A percentile compares a stretch with the other conserved stretches of the same genome.
These are phyloP conservation scores for Clepsis dumicolana DNA, from an alignment of 2,888 invertebrate species.

Conservation along the genomic window DNA sequence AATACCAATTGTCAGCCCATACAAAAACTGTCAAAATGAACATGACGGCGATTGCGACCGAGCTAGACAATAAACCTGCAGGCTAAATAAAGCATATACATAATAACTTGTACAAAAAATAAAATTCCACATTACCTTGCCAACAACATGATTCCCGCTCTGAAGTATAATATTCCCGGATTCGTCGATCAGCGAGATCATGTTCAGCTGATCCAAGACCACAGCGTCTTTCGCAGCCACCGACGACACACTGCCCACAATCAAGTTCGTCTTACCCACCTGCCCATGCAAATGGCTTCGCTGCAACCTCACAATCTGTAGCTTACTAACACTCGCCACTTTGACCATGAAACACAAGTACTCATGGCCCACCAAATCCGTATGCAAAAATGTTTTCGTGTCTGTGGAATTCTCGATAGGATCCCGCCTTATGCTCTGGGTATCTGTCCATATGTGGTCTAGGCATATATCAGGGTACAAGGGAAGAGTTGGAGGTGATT, in stretches of 20 bases:
- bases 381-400: conserved; percentile 91
- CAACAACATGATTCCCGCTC: conserved; percentile 92
- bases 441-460: conserved; percentile 96
- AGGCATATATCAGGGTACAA: conserved; percentile 94
- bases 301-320: conserved; percentile 90
- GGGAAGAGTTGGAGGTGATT: conserved; percentile 87
- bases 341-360: conserved; percentile 92
- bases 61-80: too few species aligned
- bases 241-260: conserved; percentile 90
- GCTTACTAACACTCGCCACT: conserved; percentile 73
- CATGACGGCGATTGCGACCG: too few species aligned
- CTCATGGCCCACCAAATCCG: conserved; percentile 94
- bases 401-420: conserved; percentile 67
- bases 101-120: too few species aligned
- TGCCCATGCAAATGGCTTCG: conserved; percentile 84
- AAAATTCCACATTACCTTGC: conserved; percentile 83
- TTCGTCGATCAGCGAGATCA: conserved; percentile 94
- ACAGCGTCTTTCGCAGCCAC: conserved; percentile 95
- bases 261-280: conserved; percentile 86
- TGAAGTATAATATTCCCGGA: conserved; percentile 93
- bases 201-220: conserved; percentile 91
- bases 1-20: too few species aligned
- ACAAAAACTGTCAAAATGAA: too few species aligned
- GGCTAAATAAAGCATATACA: too few species aligned
- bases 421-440: conserved; percentile 70